phyloP scores from a whole-genome alignment of 2,113 vertebrate genomes.

The Desmodus rotundus region DNA sequence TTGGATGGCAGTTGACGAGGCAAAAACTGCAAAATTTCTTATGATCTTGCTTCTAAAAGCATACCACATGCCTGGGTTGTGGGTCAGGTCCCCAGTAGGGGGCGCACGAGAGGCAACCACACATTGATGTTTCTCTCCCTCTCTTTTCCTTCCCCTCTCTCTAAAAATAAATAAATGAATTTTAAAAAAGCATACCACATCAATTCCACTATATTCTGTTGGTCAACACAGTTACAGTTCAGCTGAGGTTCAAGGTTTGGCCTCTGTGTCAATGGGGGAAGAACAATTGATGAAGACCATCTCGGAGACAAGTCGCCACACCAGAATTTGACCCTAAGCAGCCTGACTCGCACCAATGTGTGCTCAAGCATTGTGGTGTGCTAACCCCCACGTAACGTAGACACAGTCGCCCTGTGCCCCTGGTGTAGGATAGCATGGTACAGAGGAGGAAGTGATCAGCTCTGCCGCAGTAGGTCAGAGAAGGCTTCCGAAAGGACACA shows the following conservation, averaged over 20 bases:
- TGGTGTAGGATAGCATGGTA: neutral
- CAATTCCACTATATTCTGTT: neutral
- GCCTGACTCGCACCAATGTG: neutral
- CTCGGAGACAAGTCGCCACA: neutral
- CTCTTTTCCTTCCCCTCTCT: too few species aligned
- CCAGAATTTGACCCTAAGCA: neutral
- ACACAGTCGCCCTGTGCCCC: rapidly evolving
- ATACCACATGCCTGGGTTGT: neutral
- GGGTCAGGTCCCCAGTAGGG: too few species aligned
- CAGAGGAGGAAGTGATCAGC: neutral
- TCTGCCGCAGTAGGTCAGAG: neutral
- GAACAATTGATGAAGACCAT: neutral
- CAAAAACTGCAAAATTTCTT: neutral
- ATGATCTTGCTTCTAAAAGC: neutral
- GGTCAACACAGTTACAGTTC: neutral
- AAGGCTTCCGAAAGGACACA: neutral
- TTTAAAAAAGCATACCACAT: neutral
- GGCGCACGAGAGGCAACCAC: too few species aligned
- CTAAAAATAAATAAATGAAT: too few species aligned
- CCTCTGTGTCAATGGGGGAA: neutral
- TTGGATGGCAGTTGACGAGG: neutral
- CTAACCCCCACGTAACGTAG: rapidly evolving
- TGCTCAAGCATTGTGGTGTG: neutral
- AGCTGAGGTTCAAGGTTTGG: neutral
- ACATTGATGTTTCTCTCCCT: too few species aligned